phyloP scores from a whole-genome alignment of 2,113 vertebrate genomes.

The Gallinago jamesoni region DNA sequence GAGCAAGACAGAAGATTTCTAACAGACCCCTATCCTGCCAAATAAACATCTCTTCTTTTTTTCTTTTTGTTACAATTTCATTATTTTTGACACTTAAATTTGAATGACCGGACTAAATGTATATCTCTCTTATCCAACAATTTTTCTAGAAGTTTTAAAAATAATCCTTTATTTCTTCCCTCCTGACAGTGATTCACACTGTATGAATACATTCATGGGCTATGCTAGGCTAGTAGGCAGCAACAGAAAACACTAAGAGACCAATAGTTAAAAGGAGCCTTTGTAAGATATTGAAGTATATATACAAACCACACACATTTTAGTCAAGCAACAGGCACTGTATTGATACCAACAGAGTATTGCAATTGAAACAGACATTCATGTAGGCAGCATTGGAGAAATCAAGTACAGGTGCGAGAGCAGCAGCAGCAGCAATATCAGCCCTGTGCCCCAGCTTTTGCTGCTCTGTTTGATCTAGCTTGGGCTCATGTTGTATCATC shows the following conservation, averaged over 20 bases:
- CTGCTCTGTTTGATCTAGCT: background rate
- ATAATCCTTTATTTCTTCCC: background rate
- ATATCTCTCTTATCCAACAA: background rate
- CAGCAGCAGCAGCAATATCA: background rate
- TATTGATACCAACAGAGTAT: background rate
- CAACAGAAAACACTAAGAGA: background rate
- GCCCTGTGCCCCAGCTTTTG: background rate
- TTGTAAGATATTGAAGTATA: background rate
- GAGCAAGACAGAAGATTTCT: background rate
- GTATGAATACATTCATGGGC: background rate
- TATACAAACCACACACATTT: background rate
- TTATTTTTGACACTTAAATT: background rate
- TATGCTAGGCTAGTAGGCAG: background rate
- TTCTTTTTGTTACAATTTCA: background rate
- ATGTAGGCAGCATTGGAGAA: background rate
- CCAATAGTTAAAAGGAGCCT: background rate
- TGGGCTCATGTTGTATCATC: background rate
- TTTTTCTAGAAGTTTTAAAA: background rate
- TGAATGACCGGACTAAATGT: background rate
- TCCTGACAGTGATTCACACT: background rate
- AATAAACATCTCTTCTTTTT: background rate
- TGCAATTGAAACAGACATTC: background rate
- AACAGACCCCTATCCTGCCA: background rate
- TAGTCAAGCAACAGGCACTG: background rate
- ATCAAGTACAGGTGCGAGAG: background rate